These are phyloP conservation scores for Limonius californicus DNA, from an alignment of 1,140 invertebrate species.

Conservation along the genomic window DNA sequence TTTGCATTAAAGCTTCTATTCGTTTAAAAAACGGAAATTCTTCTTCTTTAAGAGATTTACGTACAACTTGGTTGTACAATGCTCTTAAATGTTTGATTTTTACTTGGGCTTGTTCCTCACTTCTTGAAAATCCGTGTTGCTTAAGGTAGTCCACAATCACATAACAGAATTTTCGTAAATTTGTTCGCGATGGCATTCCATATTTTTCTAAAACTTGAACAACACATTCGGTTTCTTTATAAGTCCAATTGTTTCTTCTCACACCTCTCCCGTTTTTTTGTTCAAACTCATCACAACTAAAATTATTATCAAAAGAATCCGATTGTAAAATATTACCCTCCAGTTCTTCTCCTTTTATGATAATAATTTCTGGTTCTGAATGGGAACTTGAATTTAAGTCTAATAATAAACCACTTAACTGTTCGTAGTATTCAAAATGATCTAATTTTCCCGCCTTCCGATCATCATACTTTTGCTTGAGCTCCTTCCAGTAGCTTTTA, in stretches of 20 bases:
- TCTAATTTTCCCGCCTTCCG: neutral
- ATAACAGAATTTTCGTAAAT: neutral
- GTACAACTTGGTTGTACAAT: constrained; percentile 9
- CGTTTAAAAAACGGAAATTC: constrained; percentile 10
- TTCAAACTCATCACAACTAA: neutral
- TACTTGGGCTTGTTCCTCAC: neutral
- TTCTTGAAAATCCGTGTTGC: neutral
- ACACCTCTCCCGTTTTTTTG: neutral
- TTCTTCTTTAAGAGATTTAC: neutral
- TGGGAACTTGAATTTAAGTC: neutral
- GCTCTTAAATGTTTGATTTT: constrained; percentile 9
- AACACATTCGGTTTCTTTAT: constrained; percentile 11
- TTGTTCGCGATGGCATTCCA: neutral
- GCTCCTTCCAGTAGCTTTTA: neutral
- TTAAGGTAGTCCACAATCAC: constrained; percentile 4
- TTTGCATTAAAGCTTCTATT: constrained; percentile 1
- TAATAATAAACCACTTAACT: neutral
- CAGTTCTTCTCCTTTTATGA: neutral
- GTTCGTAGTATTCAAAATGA: neutral
- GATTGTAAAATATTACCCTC: neutral
- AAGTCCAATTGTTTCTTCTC: neutral
- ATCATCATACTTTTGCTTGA: neutral
- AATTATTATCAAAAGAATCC: neutral
- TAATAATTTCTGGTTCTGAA: neutral
- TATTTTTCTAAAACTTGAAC: constrained; percentile 8